phyloP scores from a whole-genome alignment of 2,888 invertebrate genomes.

The Caenorhabditis wallacei region DNA sequence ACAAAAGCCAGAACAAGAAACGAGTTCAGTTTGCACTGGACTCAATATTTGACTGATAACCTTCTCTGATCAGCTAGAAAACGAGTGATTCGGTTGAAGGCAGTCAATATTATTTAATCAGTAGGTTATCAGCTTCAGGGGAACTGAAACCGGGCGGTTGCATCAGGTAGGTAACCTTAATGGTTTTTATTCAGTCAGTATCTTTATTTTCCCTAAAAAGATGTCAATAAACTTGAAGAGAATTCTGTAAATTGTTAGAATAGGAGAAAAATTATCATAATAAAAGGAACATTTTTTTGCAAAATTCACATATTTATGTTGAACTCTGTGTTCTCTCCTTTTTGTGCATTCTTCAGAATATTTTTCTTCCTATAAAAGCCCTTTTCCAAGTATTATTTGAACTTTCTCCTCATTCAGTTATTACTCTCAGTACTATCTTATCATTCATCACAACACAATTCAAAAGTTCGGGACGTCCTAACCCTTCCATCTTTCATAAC shows the following conservation, averaged over 20 bases:
- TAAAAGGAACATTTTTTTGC: no score
- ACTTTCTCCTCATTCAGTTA: background rate
- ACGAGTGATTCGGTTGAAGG: background rate
- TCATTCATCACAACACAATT: slow-evolving; percentile 21
- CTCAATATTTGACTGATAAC: background rate
- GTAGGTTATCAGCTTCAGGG: slow-evolving; percentile 22
- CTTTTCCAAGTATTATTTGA: no score
- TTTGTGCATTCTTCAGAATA: background rate
- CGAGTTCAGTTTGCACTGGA: slow-evolving; percentile 39
- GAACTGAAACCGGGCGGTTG: background rate
- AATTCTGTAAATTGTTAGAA: no score
- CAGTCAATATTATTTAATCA: background rate
- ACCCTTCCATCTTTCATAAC: slow-evolving; percentile 1
- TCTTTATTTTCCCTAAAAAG: no score
- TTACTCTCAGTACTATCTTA: background rate
- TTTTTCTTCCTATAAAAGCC: no score
- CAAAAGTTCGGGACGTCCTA: slow-evolving; percentile 31
- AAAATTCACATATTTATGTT: no score
- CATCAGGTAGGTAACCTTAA: background rate
- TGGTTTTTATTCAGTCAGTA: background rate
- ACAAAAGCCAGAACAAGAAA: slow-evolving; percentile 15
- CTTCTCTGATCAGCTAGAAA: background rate
- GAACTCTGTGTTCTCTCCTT: no score
- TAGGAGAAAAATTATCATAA: no score
- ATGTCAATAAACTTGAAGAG: no score